phyloP scores from a whole-genome alignment of 2,113 vertebrate species.

The Rhipidura dahli region DNA sequence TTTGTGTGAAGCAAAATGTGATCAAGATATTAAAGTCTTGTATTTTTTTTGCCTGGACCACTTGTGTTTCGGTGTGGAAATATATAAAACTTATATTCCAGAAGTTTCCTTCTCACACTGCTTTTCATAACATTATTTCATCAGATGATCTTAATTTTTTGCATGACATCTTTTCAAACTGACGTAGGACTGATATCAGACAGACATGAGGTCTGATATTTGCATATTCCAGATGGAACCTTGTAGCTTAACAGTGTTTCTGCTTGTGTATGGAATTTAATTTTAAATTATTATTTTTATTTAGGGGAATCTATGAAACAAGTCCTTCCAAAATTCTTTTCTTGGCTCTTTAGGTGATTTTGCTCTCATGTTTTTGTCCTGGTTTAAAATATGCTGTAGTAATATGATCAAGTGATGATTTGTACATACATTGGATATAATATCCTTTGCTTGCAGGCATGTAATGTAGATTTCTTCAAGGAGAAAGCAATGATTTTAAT shows the following conservation, averaged over 20 bases:
- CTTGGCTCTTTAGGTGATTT: slow-evolving; percentile 4
- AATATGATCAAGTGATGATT: neutral
- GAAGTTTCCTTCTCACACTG: slow-evolving; percentile 39
- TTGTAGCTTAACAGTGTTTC: slow-evolving; percentile 38
- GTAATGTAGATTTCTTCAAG: neutral
- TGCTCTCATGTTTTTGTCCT: slow-evolving; percentile 2
- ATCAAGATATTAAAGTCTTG: slow-evolving; percentile 57
- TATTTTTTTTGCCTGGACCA: slow-evolving; percentile 23
- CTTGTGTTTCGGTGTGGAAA: slow-evolving; percentile 58
- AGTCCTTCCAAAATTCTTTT: slow-evolving; percentile 3
- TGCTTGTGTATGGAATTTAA: slow-evolving; percentile 13
- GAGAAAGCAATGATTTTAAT: neutral
- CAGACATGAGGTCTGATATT: slow-evolving; percentile 55
- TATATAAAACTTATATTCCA: slow-evolving; percentile 26
- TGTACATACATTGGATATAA: neutral
- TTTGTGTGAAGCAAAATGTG: slow-evolving; percentile 16
- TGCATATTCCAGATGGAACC: slow-evolving; percentile 49
- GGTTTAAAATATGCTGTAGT: neutral
- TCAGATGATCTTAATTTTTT: slow-evolving; percentile 71
- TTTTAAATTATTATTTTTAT: slow-evolving; percentile 2
- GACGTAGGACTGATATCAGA: slow-evolving; percentile 43
- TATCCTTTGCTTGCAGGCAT: neutral
- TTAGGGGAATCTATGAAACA: slow-evolving; percentile 41
- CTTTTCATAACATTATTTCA: slow-evolving; percentile 65
- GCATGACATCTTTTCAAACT: slow-evolving; percentile 57